Evolutionary conservation across 2,113 vertebrate species (phyloP), one percentile per base, ranked within the genome.

Genomic region (Stictonetta naevosa): DNA sequence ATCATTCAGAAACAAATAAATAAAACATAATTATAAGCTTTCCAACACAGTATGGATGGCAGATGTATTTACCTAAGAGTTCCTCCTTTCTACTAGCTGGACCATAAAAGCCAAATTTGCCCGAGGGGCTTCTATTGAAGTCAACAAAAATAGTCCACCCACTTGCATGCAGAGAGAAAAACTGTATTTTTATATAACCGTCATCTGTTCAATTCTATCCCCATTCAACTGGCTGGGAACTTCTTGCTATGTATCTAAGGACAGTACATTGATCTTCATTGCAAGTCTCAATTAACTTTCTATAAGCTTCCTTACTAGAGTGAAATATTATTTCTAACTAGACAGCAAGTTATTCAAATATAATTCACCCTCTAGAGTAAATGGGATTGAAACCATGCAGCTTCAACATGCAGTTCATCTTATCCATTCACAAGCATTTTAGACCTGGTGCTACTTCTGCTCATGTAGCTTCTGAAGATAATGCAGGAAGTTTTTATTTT

Each of bases 1-100:
- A 11, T 76, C 67, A 40, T 82, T 93, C 77, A 84, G 77, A 93
- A 89, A 95, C 52, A 77, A 92, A 92, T 69, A 92, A 92, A 92
- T 75, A 71, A 85, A 84, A 93, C 48, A 78, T 38, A 86, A 75
- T 53, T 89, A 78, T 48, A 86, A 79, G 48, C 48, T 82, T 84
- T 92, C 83, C 8, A 6, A 69, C 77, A 50, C 3, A 88, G 66
- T 81, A 88, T 86, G 90, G 73, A 93, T 58, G 62, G 83, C 92
- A 96, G 92, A 94, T 90, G 88, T 92, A 97, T 94, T 94, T 95
- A 97, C 95, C 95, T 96, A 92, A 73, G 71, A 92, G 77, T 62
- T 86, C 44, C 21, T 94, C 50, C 48, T 64, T 90, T 82, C 59
- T 73, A 86, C 58, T 89, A 50, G 83, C 36, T 58, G 44, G 71